Conservation (phyloP, 64 coral and sea anemone genomes). For the Trachythela sp. region DNA sequence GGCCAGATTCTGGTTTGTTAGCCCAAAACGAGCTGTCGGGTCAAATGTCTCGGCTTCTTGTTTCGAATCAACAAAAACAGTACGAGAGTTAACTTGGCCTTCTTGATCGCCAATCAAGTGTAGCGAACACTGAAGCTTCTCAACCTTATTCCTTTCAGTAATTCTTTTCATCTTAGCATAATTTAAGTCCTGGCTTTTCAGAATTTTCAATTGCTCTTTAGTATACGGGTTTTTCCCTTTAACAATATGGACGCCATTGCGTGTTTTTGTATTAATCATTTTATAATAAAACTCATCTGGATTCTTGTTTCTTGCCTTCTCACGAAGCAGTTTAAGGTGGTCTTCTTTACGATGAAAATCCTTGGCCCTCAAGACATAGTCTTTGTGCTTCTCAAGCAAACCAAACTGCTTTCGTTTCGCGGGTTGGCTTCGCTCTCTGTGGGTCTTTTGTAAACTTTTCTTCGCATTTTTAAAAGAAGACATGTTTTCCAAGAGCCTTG, state of each 20-base stretch:
- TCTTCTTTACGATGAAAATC: constrained; percentile 83
- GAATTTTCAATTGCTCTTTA: constrained; percentile 59
- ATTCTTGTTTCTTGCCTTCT: constrained; percentile 85
- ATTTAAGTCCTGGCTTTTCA: constrained; percentile 96
- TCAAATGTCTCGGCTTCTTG: constrained; percentile 54
- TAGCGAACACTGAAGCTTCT: constrained; percentile 70
- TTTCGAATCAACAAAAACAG: constrained; percentile 85
- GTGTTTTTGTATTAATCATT: constrained; percentile 77
- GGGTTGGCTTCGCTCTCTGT: neutral
- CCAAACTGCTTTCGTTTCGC: constrained; percentile 64
- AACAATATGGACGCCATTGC: constrained; percentile 63
- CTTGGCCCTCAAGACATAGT: constrained; percentile 85
- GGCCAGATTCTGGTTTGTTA: neutral
- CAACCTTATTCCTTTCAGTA: constrained; percentile 83
- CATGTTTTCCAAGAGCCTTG: neutral
- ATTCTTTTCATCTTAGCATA: constrained; percentile 75
- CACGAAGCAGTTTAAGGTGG: constrained; percentile 61
- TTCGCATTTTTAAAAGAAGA: constrained; percentile 21
- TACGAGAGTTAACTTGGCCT: constrained; percentile 51
- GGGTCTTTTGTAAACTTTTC: neutral
- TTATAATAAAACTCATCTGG: constrained; percentile 99
- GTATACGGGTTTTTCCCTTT: constrained; percentile 51
- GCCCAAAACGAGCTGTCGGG: neutral
- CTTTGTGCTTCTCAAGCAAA: constrained; percentile 93
- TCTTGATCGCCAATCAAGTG: constrained; percentile 66